These are phyloP conservation scores for Ceratothoa steindachneri DNA, from an alignment of 2,888 invertebrate genomes.

Conservation along the genomic window DNA sequence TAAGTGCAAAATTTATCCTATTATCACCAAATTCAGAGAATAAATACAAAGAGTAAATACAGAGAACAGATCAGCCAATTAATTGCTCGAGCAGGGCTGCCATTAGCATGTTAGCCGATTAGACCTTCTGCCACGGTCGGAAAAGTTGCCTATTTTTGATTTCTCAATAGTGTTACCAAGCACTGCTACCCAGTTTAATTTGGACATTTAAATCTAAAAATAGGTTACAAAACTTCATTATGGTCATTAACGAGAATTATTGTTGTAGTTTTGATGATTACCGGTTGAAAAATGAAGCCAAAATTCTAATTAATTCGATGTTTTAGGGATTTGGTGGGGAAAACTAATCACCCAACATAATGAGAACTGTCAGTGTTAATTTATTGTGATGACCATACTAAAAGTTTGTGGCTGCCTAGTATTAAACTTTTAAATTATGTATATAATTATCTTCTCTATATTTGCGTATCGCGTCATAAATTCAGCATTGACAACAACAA, in stretches of 20 bases:
- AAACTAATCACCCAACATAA: no score
- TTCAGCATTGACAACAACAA: no score
- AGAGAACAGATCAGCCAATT: neutral
- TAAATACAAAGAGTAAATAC: neutral
- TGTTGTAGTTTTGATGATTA: neutral
- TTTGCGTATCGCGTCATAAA: no score
- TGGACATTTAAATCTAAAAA: neutral
- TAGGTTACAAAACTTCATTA: neutral
- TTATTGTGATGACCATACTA: no score
- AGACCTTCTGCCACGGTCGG: neutral
- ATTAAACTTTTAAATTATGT: no score
- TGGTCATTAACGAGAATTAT: neutral
- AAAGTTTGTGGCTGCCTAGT: no score
- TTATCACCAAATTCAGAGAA: neutral
- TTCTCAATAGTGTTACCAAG: neutral
- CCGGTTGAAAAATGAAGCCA: neutral
- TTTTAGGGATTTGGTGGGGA: no score
- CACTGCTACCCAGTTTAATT: neutral
- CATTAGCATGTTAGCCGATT: constrained; percentile 6
- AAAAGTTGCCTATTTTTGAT: neutral
- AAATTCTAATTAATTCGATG: no score
- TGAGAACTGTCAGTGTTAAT: no score
- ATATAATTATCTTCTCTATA: no score
- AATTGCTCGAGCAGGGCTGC: neutral
- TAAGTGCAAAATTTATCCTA: neutral